These are phyloP conservation scores for Leptopilina myrica DNA, from an alignment of 2,888 invertebrate genomes.

Conservation along the genomic window DNA sequence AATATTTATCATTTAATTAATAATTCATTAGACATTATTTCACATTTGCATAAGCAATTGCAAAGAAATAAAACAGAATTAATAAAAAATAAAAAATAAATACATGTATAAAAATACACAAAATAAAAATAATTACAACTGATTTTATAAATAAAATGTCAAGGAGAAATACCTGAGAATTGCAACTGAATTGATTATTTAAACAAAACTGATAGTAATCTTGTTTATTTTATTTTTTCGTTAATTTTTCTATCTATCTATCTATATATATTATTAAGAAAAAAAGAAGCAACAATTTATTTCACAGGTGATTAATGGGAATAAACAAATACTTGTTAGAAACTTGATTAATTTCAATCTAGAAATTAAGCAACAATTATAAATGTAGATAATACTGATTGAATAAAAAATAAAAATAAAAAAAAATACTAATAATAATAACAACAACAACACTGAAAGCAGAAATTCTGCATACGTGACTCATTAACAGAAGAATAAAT, in stretches of 20 bases:
- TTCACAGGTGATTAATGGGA: neutral
- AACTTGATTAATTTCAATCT: slow-evolving; percentile 14
- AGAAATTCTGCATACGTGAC: neutral
- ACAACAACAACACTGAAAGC: neutral
- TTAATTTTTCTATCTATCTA: too few species aligned
- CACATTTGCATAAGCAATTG: neutral
- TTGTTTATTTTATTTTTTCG: neutral
- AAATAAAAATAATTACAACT: neutral
- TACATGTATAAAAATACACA: neutral
- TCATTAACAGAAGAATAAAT: neutral
- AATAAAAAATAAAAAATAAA: neutral
- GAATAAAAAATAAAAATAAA: neutral
- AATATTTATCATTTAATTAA: too few species aligned
- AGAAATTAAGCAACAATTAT: slow-evolving; percentile 23
- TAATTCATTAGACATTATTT: too few species aligned
- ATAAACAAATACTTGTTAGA: neutral
- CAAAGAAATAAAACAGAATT: neutral
- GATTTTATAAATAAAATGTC: slow-evolving; percentile 16
- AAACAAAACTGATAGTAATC: slow-evolving; percentile 3
- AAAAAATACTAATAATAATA: neutral
- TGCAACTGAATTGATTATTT: slow-evolving; percentile 1
- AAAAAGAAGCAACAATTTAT: neutral
- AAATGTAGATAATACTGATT: neutral
- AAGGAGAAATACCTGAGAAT: neutral
- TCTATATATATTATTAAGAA: neutral